These are phyloP conservation scores for Oscheius sp. DNA, from an alignment of 2,888 invertebrate genomes.

Conservation along the genomic window DNA sequence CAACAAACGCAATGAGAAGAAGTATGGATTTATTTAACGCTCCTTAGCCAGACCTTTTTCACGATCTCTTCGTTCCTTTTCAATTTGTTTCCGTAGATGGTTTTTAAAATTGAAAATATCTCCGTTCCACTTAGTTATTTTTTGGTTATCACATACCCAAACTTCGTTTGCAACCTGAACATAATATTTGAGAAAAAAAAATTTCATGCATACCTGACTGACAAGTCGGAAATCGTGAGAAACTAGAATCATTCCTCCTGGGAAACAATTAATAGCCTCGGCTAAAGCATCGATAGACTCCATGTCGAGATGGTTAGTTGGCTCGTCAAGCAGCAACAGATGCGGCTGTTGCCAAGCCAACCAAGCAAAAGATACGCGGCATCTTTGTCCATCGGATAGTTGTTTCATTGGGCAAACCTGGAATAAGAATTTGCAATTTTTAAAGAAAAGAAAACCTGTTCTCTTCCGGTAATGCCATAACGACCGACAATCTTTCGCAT, in stretches of 20 bases:
- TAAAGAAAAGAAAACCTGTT: conserved; percentile 81
- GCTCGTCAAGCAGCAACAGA: conserved; percentile 81
- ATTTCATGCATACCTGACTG: conserved; percentile 80
- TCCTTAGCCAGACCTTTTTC: conserved; percentile 46
- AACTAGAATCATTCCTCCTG: conserved; percentile 97
- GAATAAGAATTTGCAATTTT: neutral
- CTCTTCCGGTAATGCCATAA: conserved; percentile 94
- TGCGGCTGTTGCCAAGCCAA: conserved; percentile 97
- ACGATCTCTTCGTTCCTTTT: conserved; percentile 76
- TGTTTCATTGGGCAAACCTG: conserved; percentile 91
- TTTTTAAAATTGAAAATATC: conserved; percentile 95
- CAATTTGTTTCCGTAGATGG: conserved; percentile 85
- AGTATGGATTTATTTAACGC: conserved; percentile 34
- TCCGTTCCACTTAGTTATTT: conserved; percentile 95
- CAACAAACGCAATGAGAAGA: conserved; percentile 4
- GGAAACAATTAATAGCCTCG: conserved; percentile 95
- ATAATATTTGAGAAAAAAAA: neutral
- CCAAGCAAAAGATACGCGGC: conserved; percentile 98
- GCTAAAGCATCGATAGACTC: conserved; percentile 94
- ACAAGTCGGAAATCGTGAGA: conserved; percentile 99
- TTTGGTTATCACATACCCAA: conserved; percentile 97
- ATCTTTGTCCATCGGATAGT: conserved; percentile 95
- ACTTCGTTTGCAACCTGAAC: conserved; percentile 94
- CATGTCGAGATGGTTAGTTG: conserved; percentile 85
- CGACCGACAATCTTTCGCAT: conserved; percentile 98